phyloP scores from a whole-genome alignment of 2,113 vertebrate species.

The Pongo pygmaeus region DNA sequence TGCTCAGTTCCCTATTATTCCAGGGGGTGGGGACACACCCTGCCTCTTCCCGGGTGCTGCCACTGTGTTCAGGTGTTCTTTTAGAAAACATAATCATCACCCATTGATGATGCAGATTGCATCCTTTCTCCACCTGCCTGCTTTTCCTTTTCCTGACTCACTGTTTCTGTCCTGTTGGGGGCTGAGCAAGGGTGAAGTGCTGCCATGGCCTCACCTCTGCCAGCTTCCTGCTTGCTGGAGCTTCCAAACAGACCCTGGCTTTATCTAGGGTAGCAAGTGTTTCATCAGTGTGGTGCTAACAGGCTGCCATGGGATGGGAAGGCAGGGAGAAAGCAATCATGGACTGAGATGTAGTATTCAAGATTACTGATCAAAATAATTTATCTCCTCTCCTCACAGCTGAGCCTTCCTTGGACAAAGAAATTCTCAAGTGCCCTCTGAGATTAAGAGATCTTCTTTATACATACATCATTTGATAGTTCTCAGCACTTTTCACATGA shows the following conservation, averaged over 20 bases:
- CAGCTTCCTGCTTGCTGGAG: neutral
- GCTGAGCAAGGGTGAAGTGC: neutral
- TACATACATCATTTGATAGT: neutral
- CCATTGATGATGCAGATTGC: slow-evolving; percentile 54
- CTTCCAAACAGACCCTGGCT: neutral
- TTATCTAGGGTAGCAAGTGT: slow-evolving; percentile 76
- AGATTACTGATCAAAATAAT: slow-evolving; percentile 51
- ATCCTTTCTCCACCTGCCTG: slow-evolving; percentile 63
- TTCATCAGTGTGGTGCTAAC: slow-evolving; percentile 47
- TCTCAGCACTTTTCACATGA: neutral
- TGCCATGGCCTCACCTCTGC: neutral
- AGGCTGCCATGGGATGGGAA: slow-evolving; percentile 50
- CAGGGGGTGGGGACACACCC: neutral
- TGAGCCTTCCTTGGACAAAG: slow-evolving; percentile 43
- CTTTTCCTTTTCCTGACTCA: slow-evolving; percentile 75
- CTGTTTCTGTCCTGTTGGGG: slow-evolving; percentile 10
- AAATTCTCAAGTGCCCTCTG: neutral
- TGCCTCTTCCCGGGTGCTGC: neutral
- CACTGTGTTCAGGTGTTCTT: slow-evolving; percentile 49
- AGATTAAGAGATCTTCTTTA: neutral
- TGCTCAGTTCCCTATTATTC: neutral
- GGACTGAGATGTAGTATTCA: slow-evolving; percentile 60
- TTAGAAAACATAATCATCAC: slow-evolving; percentile 56
- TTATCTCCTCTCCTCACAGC: slow-evolving; percentile 31
- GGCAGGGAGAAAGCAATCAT: slow-evolving; percentile 50